Evolutionary conservation across 2,888 invertebrate species (phyloP).

Genomic region (Euplagia quadripunctaria): DNA sequence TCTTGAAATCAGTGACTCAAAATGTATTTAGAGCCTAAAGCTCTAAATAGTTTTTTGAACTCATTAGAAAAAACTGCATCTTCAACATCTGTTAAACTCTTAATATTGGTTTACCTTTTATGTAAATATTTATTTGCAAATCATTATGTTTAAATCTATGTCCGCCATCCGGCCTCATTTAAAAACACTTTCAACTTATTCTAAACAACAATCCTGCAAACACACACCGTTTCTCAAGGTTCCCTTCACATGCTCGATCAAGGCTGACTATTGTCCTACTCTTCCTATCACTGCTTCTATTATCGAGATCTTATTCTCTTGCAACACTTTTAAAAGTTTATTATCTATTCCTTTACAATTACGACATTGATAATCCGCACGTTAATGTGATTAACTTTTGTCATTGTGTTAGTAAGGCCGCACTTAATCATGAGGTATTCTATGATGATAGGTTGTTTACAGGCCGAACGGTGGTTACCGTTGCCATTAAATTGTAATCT

Average conservation of each 20-base stretch:
- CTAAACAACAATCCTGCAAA: constrained; percentile 34
- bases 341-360: constrained; percentile 12
- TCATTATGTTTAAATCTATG: not conserved
- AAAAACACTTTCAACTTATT: constrained; percentile 32
- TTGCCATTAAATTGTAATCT: constrained; percentile 9
- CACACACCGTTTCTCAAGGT: constrained; percentile 36
- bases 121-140: no score
- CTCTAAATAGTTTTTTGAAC: no score
- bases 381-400: constrained; percentile 20
- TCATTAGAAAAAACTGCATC: no score
- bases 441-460: constrained; percentile 1
- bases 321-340: constrained; percentile 18
- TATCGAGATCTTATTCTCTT: constrained; percentile 23
- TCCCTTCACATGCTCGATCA: constrained; percentile 50
- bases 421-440: constrained; percentile 6
- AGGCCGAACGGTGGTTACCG: constrained; percentile 9
- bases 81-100: not conserved
- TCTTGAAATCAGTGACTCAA: no score
- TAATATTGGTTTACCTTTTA: not conserved
- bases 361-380: constrained; percentile 33
- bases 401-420: constrained; percentile 23
- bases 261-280: constrained; percentile 53
- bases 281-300: constrained; percentile 25
- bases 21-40: no score
- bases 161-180: constrained; percentile 12